phyloP scores from a whole-genome alignment of 2,888 invertebrate genomes.

The Exephanes ischioxanthus region DNA sequence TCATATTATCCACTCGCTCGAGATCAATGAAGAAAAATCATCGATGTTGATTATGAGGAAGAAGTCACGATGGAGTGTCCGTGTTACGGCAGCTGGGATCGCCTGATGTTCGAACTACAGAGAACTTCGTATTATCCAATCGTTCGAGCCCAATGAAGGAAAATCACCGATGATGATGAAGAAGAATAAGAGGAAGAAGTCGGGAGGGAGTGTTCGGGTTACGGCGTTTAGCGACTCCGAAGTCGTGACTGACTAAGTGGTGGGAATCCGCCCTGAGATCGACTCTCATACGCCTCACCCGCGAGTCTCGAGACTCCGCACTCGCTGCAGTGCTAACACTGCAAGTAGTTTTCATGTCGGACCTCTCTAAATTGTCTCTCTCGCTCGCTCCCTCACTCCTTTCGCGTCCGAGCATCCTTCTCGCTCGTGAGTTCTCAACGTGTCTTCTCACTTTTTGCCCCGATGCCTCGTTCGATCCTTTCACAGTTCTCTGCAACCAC shows the following conservation, averaged over 20 bases:
- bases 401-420: neutral
- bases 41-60: too few relatives aligned
- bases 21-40: constrained; percentile 19
- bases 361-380: constrained; percentile 39
- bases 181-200: constrained; percentile 50
- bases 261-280: constrained; percentile 84
- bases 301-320: constrained; percentile 61
- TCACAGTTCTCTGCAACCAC: constrained; percentile 35
- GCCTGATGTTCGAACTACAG: constrained; percentile 69
- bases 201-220: constrained; percentile 65
- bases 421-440: neutral
- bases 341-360: constrained; percentile 71
- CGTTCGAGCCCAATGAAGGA: constrained; percentile 63
- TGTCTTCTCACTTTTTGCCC: constrained; percentile 37
- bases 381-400: constrained; percentile 48
- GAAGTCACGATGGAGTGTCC: neutral
- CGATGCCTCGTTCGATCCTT: constrained; percentile 46
- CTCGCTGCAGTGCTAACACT: constrained; percentile 58
- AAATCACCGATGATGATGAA: constrained; percentile 36
- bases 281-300: constrained; percentile 83
- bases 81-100: constrained; percentile 10
- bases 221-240: constrained; percentile 77
- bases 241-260: constrained; percentile 83
- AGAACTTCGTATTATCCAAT: constrained; percentile 79
- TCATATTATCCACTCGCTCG: constrained; percentile 78